These are phyloP conservation scores for Drosophila meridiana DNA, from an alignment of 2,888 invertebrate species.

Conservation along the genomic window DNA sequence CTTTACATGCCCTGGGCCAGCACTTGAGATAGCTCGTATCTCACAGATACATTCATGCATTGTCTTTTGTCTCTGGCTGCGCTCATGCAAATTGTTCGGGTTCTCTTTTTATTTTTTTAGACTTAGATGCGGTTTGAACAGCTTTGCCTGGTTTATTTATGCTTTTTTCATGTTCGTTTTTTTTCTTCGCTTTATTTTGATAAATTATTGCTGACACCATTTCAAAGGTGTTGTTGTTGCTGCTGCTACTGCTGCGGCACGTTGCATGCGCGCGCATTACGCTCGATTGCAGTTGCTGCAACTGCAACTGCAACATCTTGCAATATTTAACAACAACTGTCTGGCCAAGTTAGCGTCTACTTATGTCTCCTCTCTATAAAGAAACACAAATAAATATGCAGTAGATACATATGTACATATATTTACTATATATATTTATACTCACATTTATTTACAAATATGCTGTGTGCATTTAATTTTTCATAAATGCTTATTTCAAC, in stretches of 20 bases:
- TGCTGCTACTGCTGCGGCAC: slow-evolving; percentile 45
- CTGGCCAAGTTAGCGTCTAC: slow-evolving; percentile 46
- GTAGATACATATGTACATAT: neutral
- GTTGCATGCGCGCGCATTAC: slow-evolving; percentile 75
- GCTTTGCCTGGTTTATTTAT: slow-evolving; percentile 65
- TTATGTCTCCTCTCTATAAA: slow-evolving; percentile 32
- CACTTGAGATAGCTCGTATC: slow-evolving; percentile 56
- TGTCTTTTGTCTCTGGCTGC: slow-evolving; percentile 59
- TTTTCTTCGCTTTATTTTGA: slow-evolving; percentile 47
- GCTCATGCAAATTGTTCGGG: slow-evolving; percentile 62
- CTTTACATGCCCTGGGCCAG: slow-evolving; percentile 71
- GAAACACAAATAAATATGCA: neutral
- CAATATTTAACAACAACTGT: slow-evolving; percentile 60
- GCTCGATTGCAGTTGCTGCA: slow-evolving; percentile 73
- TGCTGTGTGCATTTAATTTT: slow-evolving; percentile 43
- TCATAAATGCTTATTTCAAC: slow-evolving; percentile 64
- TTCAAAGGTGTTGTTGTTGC: slow-evolving; percentile 58
- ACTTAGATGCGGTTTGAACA: slow-evolving; percentile 65
- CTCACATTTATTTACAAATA: slow-evolving; percentile 22
- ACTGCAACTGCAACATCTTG: slow-evolving; percentile 63
- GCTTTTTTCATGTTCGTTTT: slow-evolving; percentile 42
- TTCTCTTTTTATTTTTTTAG: slow-evolving; percentile 41
- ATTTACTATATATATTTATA: slow-evolving; percentile 5
- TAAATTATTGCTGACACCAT: slow-evolving; percentile 72
- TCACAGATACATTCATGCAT: slow-evolving; percentile 53